Base-by-base conservation (phyloP, 2,888 invertebrate species). In the Athalia rosae region DNA sequence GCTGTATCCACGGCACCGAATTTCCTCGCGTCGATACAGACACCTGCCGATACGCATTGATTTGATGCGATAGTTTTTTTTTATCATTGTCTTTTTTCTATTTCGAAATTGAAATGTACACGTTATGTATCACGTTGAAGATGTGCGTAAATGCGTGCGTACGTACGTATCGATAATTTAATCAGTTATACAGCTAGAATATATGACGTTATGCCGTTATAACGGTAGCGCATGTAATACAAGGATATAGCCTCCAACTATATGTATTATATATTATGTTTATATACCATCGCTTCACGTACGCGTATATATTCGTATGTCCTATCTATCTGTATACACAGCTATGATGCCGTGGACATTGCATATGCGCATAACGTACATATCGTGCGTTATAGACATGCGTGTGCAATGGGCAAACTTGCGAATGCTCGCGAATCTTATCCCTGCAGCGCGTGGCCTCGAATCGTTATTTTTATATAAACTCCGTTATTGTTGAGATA, bases 381-480 rank as follows among this genome's bases (percentile, higher is more conserved):
- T n/a, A n/a, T 53, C n/a, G 5, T n/a, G 53, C 11, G n/a, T 53
- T 11, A 9, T 8, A 8, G 62, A 4, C 50, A 43, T 69, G 69
- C 13, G 61, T 13, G 5, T 4, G 13, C 13, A 13, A 7, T 8
- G 4, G 61, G 7, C 7, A 59, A n/a, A n/a, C 8, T 13, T 11
- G 61, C 15, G 8, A 3, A n/a, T 43, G 43, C 50, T 69, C 8
- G 71, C 71, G 58, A 71, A 71, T 71, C 15, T 41, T 69, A 53
- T 53, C 67, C 67, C 15, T 50, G 67, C 4, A 50, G 28, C 28
- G 47, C 15, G 41, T 41, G 28, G 8, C 53, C 67, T 73, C 45
- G 73, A 47, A 13, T 73, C 58, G 73, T 73, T 73, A 73, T 73
- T 73, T 73, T 59, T 41, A 59, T 47, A n/a, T 61, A n/a, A n/a